A percentile compares a stretch with the other conserved stretches of the same genome.
These are phyloP conservation scores for Muraenolepis orangiensis DNA, from an alignment of 2,797 vertebrate species.

Conservation along the genomic window DNA sequence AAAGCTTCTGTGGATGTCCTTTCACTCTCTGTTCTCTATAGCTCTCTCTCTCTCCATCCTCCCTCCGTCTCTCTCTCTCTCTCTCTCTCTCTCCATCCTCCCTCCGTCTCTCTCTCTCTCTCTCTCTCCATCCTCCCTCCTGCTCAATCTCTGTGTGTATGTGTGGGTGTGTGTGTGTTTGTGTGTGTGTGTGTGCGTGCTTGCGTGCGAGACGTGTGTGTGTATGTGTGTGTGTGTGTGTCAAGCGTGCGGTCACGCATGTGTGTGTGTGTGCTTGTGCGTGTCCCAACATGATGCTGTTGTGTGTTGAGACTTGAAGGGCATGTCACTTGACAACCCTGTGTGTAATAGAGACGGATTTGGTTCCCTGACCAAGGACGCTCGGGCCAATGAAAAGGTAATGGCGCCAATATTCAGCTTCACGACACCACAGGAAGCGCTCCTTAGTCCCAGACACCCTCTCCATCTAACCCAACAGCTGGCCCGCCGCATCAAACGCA, in stretches of 20 bases:
- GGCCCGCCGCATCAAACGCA: not conserved
- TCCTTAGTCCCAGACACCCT: conserved; percentile 30
- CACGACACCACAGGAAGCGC: too few species aligned
- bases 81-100: too few species aligned
- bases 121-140: not conserved
- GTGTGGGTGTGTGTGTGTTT: not conserved
- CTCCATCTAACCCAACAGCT: not conserved
- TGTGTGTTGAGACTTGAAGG: conserved; percentile 53
- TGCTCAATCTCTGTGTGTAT: conserved; percentile 16
- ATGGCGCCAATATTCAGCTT: conserved; percentile 45
- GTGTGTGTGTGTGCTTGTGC: not conserved
- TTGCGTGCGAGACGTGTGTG: too few species aligned
- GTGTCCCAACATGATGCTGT: conserved; percentile 20
- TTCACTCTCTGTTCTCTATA: not conserved
- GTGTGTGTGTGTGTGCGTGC: conserved; percentile 1
- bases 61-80: not conserved
- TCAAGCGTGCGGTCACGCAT: not conserved
- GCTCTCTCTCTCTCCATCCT: not conserved
- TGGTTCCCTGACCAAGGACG: conserved; percentile 58
- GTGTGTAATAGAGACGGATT: conserved; percentile 46
- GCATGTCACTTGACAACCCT: conserved; percentile 42
- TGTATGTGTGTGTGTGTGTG: not conserved
- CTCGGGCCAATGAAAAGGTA: conserved; percentile 46
- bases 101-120: not conserved
- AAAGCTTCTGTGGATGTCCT: conserved; percentile 23